Evolutionary conservation across 2,888 invertebrate species (phyloP), one percentile per base, ranked within the genome.

Genomic region (Drosophila anomalata): DNA sequence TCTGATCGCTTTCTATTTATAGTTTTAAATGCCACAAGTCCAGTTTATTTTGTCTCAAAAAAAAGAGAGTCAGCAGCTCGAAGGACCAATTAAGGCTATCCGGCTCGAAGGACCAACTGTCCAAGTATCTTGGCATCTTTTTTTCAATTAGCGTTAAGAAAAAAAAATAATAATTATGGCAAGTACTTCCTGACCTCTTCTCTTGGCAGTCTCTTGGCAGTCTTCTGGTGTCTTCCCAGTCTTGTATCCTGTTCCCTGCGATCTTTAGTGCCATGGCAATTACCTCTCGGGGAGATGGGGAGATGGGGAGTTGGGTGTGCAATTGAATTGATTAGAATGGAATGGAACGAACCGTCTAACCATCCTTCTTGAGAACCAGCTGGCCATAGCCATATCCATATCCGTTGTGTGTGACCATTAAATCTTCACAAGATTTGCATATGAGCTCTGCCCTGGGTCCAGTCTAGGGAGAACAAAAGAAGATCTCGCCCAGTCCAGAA

Each of bases 371-470:
- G 24, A 29, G 9, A 47, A 12, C 29, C 54, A 70, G 47, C 70
- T 60, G 70, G 50, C 50, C 61, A 61, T 70, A 61, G 71, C 77
- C 80, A 75, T 77, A 77, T 78, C 73, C 80, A 75, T 77, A 77
- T 78, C 73, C 75, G 76, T 59, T 75, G 72, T 62, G 31, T 72
- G 48, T 70, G 71, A 62, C 71, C 78, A 78, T 80, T 79, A 67
- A 66, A 76, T 78, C 74, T 76, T 36, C 29, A 17, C 41, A 14
- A 54, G 56, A 83, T 86, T 80, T 86, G 76, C 81, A 86, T 84
- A 66, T 52, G 65, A 53, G 50, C 42, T 12, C 33, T 33, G 4
- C 12, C 33, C 12, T 3, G 3, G 9, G 33, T 5, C 33, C 24
- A 42, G 33, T 29, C 24, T 17, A 17, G n/a, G 55, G 31, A 50